Conservation (phyloP, 2,797 vertebrate species). For the Aldrovandia affinis region DNA sequence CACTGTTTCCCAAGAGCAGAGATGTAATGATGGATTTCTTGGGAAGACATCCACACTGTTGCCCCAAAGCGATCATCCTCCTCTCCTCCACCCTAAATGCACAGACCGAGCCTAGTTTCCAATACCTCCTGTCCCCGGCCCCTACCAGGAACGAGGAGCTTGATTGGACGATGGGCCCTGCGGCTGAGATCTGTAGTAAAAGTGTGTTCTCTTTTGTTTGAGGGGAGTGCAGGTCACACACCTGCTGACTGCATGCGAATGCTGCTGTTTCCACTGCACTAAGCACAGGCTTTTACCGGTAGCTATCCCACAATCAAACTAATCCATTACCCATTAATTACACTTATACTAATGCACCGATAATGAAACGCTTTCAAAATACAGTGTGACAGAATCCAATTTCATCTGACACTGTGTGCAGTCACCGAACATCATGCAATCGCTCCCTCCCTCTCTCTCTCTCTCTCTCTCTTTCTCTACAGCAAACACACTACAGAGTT, state of each 20-base stretch:
- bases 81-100: neutral
- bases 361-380: neutral
- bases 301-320: neutral
- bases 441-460: neutral
- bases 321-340: neutral
- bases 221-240: neutral
- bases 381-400: neutral
- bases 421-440: neutral
- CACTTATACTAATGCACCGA: neutral
- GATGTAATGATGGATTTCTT: neutral
- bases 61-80: neutral
- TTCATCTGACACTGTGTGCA: conserved; percentile 1
- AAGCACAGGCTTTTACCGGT: neutral
- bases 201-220: too few relatives aligned
- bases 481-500: neutral
- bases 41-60: neutral
- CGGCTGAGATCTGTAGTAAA: neutral
- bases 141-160: neutral
- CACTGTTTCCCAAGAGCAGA: neutral
- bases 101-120: neutral
- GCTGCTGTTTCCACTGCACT: neutral
- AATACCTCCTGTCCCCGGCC: neutral
- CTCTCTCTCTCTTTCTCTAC: neutral
- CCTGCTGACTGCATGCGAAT: neutral
- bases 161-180: neutral